Evolutionary conservation across 2,888 invertebrate species (phyloP).

Genomic region (Mechanitis mazaeus): DNA sequence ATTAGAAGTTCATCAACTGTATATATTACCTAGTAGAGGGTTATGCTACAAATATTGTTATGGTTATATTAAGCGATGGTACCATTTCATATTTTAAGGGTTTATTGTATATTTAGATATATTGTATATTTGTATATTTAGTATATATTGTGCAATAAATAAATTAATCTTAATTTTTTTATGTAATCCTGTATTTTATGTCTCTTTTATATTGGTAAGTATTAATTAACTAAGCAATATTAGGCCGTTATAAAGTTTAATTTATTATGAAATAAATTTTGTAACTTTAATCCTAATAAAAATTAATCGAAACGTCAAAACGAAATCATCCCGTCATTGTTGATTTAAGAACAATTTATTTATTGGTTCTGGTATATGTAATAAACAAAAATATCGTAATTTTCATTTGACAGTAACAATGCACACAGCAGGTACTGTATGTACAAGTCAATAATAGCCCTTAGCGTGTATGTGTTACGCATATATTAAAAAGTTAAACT

Average conservation of each 20-base stretch:
- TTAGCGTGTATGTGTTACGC: too few relatives aligned
- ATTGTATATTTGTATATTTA: too few relatives aligned
- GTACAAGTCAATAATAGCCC: too few relatives aligned
- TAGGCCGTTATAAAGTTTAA: conserved; percentile 1
- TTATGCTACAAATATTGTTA: too few relatives aligned
- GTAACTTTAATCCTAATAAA: conserved; percentile 17
- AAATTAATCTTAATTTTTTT: background rate
- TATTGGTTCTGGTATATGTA: too few relatives aligned
- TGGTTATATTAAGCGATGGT: too few relatives aligned
- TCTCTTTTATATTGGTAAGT: background rate
- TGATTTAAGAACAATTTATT: background rate
- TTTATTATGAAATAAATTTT: conserved; percentile 22
- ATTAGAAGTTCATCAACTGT: conserved; percentile 36
- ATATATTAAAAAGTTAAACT: background rate
- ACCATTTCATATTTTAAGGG: too few relatives aligned
- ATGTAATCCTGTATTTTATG: background rate
- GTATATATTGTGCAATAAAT: too few relatives aligned
- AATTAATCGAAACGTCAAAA: conserved; percentile 23
- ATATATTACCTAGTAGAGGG: conserved; percentile 34
- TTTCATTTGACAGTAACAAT: too few relatives aligned
- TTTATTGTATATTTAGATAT: too few relatives aligned
- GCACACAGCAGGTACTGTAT: too few relatives aligned
- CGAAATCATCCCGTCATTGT: background rate
- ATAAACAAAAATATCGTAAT: too few relatives aligned
- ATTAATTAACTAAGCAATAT: background rate